A percentile compares a stretch with the other conserved stretches of the same genome.
phyloP scores from a whole-genome alignment of 2,113 vertebrate genomes.

The Thalassarche chlororhynchos region DNA sequence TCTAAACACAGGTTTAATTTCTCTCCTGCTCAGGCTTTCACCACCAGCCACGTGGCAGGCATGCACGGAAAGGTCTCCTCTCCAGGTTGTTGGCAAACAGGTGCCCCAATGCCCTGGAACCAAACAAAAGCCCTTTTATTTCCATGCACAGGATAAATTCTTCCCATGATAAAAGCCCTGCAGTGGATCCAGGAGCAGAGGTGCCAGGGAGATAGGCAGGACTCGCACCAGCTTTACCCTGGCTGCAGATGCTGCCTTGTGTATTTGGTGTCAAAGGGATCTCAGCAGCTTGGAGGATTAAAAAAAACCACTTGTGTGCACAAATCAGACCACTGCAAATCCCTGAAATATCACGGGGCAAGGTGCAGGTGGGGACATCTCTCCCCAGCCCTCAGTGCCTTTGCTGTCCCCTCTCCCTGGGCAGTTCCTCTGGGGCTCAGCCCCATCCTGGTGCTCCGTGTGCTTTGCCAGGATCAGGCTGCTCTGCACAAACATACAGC shows the following conservation, averaged over 20 bases:
- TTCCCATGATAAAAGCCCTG: not conserved
- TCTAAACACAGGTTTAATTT: not conserved
- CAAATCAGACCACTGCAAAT: not conserved
- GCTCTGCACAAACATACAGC: not conserved
- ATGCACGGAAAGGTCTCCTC: not conserved
- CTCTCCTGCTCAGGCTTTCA: not conserved
- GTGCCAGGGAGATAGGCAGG: not conserved
- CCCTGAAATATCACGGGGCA: not conserved
- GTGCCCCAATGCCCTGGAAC: not conserved
- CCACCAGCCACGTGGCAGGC: not conserved
- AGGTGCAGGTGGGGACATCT: not conserved
- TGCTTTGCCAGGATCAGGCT: not conserved
- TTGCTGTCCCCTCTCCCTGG: not conserved
- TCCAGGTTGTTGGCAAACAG: not conserved
- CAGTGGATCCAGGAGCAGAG: not conserved
- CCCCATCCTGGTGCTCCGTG: not conserved
- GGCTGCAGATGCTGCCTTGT: not conserved
- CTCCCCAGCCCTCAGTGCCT: not conserved
- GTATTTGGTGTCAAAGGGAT: not conserved
- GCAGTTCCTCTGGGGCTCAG: not conserved
- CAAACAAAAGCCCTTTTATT: slow-evolving; percentile 21
- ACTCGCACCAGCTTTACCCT: not conserved
- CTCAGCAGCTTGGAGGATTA: not conserved
- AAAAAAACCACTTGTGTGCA: not conserved
- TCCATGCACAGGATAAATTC: not conserved